Base-by-base conservation (phyloP, 1,140 invertebrate genomes). In the Lethrus apterus region DNA sequence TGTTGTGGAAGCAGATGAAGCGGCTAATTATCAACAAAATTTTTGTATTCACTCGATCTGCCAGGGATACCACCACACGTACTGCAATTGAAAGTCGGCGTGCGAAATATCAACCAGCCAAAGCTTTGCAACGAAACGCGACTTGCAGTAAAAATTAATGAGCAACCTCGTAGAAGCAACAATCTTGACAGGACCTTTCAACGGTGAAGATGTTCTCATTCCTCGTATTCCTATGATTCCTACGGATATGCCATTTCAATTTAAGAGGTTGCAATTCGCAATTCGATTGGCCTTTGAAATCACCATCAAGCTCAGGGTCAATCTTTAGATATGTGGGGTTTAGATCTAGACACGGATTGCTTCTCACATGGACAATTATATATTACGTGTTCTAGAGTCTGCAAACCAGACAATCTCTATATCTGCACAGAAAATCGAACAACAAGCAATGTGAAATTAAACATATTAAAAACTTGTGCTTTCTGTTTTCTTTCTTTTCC, bases 231-330 rank as follows among this genome's bases (percentile, higher is more conserved):
- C 63, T 20, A 55, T 71, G 51, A 67, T 11, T n/a, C n/a, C n/a
- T n/a, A n/a, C n/a, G n/a, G n/a, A n/a, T n/a, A n/a, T n/a, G n/a
- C n/a, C n/a, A n/a, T n/a, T n/a, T n/a, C n/a, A n/a, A n/a, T n/a
- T n/a, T n/a, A n/a, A n/a, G n/a, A n/a, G n/a, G n/a, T n/a, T 64
- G 3, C 72, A 76, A 48, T 74, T 75, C 60, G 68, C 72, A 18
- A 43, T 75, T 4, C 33, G 61, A 38, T 52, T 70, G 1, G 52
- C 59, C 7, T 76, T 70, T 52, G 67, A 69, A 10, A 70, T 75
- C 55, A 69, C 70, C 2, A 70, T 74, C 5, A 73, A 74, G 52
- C 66, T 4, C 72, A 76, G 59, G 72, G 71, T 5, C 70, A 74
- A 53, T 49, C 49, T 20, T 44, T 56, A 54, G 13, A 47, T 30